These are phyloP conservation scores for Malachius bipustulatus DNA, from an alignment of 2,888 invertebrate species.

Conservation along the genomic window DNA sequence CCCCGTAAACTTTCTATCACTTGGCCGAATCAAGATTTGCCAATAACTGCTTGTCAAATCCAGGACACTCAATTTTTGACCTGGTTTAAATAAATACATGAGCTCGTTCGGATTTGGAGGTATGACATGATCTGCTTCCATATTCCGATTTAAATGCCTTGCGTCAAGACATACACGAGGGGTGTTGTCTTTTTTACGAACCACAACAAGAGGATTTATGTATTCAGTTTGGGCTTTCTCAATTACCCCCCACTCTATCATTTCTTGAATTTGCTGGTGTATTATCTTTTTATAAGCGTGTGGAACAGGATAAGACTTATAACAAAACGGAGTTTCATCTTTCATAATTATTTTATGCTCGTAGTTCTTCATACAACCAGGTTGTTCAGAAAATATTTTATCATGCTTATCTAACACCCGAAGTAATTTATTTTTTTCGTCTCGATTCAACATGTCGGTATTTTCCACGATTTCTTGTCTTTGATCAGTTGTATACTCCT, in stretches of 20 bases:
- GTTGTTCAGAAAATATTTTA: constrained; percentile 4
- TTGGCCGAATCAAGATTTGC: constrained; percentile 5
- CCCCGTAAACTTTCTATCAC: constrained; percentile 6
- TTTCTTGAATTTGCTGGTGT: constrained; percentile 5
- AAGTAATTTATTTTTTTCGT: not conserved
- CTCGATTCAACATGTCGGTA: too few species aligned
- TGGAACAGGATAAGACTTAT: constrained; percentile 1
- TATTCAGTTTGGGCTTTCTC: constrained; percentile 1
- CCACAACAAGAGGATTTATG: not conserved
- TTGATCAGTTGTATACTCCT: too few species aligned
- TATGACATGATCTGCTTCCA: constrained; percentile 1
- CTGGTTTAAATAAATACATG: constrained; percentile 2
- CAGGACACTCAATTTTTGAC: constrained; percentile 1
- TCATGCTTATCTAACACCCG: not conserved
- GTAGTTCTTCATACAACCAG: constrained; percentile 1
- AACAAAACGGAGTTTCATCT: not conserved
- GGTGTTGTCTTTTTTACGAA: constrained; percentile 5
- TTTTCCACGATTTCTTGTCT: too few species aligned
- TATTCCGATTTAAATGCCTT: not conserved
- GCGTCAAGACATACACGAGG: constrained; percentile 4
- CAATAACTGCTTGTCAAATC: constrained; percentile 9
- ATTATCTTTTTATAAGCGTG: not conserved
- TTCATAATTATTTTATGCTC: not conserved
- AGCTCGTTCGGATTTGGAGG: constrained; percentile 7
- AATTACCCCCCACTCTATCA: not conserved